Evolutionary conservation across 1,140 invertebrate species (phyloP).

Genomic region (Papilio polyxenes): DNA sequence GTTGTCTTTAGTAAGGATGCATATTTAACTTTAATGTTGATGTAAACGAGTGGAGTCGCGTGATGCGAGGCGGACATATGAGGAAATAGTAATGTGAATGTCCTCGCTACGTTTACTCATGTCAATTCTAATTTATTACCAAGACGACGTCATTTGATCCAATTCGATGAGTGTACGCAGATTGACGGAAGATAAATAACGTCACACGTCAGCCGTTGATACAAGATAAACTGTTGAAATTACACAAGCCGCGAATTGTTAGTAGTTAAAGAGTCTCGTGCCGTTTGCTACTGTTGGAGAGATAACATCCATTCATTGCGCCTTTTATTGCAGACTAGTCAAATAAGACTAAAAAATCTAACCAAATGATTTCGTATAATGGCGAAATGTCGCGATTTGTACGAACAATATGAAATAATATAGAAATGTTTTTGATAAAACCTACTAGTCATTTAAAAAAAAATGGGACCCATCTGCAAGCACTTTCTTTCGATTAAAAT

Average conservation of each 20-base stretch:
- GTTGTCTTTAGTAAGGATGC: slow-evolving; percentile 3
- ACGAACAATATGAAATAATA: background rate
- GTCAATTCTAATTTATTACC: slow-evolving; percentile 32
- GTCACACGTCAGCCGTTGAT: background rate
- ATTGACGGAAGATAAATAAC: slow-evolving; percentile 13
- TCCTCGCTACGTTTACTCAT: slow-evolving; percentile 37
- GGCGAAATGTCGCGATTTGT: background rate
- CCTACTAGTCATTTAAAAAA: too few relatives aligned
- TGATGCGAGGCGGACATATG: slow-evolving; percentile 24
- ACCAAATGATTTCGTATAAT: background rate
- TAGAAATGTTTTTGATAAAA: background rate
- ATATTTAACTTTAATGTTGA: slow-evolving; percentile 30
- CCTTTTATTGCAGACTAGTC: background rate
- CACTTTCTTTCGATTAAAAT: too few relatives aligned
- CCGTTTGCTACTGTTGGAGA: slow-evolving; percentile 6
- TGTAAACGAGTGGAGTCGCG: slow-evolving; percentile 5
- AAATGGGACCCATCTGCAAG: too few relatives aligned
- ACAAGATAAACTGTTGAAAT: slow-evolving; percentile 13
- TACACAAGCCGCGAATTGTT: background rate
- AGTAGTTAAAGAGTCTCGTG: background rate
- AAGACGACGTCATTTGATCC: slow-evolving; percentile 23
- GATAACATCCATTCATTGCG: slow-evolving; percentile 9
- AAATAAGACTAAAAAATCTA: background rate
- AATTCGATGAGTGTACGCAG: slow-evolving; percentile 31
- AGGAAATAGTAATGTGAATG: slow-evolving; percentile 31